These are phyloP conservation scores for Fissipunctia ypsillon DNA, from an alignment of 2,888 invertebrate species.

Conservation along the genomic window DNA sequence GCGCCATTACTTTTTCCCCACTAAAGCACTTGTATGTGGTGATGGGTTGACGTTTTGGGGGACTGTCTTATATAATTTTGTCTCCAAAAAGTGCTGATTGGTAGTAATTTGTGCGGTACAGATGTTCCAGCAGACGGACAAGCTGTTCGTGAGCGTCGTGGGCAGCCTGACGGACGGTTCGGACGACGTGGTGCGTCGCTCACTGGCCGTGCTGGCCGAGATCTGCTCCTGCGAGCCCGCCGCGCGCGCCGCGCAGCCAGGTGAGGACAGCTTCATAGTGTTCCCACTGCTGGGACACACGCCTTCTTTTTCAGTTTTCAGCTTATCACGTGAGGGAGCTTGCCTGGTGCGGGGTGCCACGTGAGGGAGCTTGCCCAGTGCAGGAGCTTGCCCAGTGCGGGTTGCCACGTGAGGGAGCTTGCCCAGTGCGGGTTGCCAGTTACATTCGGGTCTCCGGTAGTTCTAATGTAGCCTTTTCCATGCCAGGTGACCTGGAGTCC, in stretches of 20 bases:
- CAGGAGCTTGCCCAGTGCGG: no score
- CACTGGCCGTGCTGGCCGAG: constrained; percentile 97
- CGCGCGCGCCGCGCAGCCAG: constrained; percentile 22
- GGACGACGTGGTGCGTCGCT: constrained; percentile 98
- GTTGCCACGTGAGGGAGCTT: no score
- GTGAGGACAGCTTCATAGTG: neutral
- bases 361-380: no score
- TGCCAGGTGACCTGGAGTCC: constrained; percentile 81
- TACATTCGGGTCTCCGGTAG: neutral
- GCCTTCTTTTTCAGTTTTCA: no score
- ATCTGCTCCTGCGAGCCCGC: constrained; percentile 86
- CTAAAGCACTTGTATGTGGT: neutral
- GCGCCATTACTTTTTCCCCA: neutral
- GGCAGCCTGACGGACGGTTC: constrained; percentile 96
- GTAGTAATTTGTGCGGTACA: constrained; percentile 68
- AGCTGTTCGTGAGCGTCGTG: constrained; percentile 94
- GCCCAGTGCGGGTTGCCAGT: no score
- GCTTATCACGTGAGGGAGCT: no score
- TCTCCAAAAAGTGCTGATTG: neutral
- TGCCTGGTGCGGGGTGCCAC: no score
- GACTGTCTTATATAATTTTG: neutral
- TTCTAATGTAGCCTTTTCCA: neutral
- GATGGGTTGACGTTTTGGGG: neutral
- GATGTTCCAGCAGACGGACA: constrained; percentile 94
- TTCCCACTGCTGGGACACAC: neutral